Conservation (phyloP, 2,113 vertebrate genomes). For the Reinhardtius hippoglossoides region DNA sequence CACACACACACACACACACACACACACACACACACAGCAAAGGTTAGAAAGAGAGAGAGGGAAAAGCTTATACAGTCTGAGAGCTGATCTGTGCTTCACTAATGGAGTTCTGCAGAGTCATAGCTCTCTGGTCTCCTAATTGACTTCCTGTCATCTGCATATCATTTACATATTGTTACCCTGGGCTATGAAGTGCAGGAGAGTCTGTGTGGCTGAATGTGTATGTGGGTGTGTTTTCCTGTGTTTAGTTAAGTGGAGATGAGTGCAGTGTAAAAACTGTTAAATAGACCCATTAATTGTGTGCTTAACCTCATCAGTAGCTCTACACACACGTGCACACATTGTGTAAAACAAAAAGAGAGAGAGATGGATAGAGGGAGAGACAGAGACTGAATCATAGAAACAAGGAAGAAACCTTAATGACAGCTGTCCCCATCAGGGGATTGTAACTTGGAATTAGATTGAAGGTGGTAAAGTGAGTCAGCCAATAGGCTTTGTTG, state of each 20-base stretch:
- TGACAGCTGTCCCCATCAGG: no score
- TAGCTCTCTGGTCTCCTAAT: slow-evolving; percentile 68
- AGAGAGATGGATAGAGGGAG: neutral
- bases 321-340: slow-evolving; percentile 1
- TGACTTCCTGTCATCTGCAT: slow-evolving; percentile 75
- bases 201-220: neutral
- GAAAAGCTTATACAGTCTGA: neutral
- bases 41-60: neutral
- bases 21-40: neutral
- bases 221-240: slow-evolving; percentile 18
- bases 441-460: no score
- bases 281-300: slow-evolving; percentile 74
- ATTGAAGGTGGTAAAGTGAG: no score
- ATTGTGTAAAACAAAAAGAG: neutral
- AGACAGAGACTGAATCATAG: neutral
- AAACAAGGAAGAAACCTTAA: no score
- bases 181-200: slow-evolving; percentile 44
- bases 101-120: slow-evolving; percentile 71
- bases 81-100: slow-evolving; percentile 57
- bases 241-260: slow-evolving; percentile 61
- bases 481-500: no score
- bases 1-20: slow-evolving; percentile 1
- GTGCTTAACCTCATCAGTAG: slow-evolving; percentile 73
- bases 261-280: slow-evolving; percentile 68
- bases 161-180: slow-evolving; percentile 75